Evolutionary conservation across 2,113 vertebrate genomes (phyloP), one percentile per base, ranked within the genome.

Genomic region (Camelus bactrianus): DNA sequence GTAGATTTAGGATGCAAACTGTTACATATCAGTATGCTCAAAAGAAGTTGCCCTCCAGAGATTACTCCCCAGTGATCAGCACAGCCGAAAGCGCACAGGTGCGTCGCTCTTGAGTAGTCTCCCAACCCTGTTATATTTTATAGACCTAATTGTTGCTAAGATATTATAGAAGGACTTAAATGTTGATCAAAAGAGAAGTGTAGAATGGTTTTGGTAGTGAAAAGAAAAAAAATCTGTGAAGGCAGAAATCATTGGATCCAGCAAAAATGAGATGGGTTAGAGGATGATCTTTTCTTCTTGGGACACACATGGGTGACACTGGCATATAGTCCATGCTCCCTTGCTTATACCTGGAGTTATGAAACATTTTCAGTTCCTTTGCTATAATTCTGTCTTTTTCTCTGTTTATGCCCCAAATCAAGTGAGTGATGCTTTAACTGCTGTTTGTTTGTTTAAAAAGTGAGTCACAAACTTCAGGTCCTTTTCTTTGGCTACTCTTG

Each of bases 81-180:
- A 72, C 46, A 75, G 35, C 54, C 92, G 70, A 76, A 83, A 58
- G 24, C 42, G 6, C 50, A 64, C 12, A 84, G 77, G 50, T 89
- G 17, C 4, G 32, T 12, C 65, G 35, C 13, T 95, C 20, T 89
- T 89, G 19, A 81, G 38, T n/a, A 4, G 89, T 96, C 50, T 72
- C 58, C 8, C 10, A 86, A 9, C 20, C 13, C 22, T 62, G 94
- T 80, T 38, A 87, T n/a, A 64, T 70, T 67, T 70, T 93, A 42
- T 81, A 72, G 35, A 50, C 17, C 24, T 84, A 73, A 80, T 69
- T 81, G 14, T 92, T 94, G 64, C 30, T 91, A 83, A 92, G 12
- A 11, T 95, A 50, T 52, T 83, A 32, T 26, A 69, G 79, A 70
- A 70, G 46, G 50, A 87, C 46, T 60, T 79, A 85, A 26, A 67